Conservation (phyloP, 2,888 invertebrate species). For the Folsomia candida region DNA sequence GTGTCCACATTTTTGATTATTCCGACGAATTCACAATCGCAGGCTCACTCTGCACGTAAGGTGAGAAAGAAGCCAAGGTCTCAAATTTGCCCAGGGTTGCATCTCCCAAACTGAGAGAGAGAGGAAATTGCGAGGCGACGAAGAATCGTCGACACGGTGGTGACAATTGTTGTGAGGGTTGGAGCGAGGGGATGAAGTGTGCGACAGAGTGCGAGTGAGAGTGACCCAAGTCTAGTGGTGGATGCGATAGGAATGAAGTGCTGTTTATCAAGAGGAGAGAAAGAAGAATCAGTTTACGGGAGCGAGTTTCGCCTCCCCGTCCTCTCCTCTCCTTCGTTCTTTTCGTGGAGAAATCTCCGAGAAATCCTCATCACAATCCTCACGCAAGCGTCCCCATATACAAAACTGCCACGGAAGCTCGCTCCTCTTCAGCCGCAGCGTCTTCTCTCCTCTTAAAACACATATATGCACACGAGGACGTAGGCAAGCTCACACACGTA, state of each 20-base stretch:
- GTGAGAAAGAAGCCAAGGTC: too few species aligned
- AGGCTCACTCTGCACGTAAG: too few species aligned
- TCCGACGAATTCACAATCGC: too few species aligned
- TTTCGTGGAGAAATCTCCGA: not conserved
- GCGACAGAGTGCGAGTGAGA: not conserved
- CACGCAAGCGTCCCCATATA: constrained; percentile 12
- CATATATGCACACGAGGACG: not conserved
- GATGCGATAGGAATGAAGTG: not conserved
- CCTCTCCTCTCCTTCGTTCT: not conserved
- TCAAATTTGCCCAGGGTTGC: not conserved
- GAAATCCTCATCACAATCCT: not conserved
- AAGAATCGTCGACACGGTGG: too few species aligned
- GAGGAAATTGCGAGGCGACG: too few species aligned
- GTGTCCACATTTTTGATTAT: too few species aligned
- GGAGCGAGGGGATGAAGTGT: too few species aligned
- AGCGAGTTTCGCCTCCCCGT: not conserved
- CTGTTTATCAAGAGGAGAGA: not conserved
- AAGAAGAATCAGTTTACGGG: not conserved
- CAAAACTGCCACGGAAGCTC: not conserved
- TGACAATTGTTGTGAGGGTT: too few species aligned
- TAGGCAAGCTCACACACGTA: not conserved
- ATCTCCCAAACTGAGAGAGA: too few species aligned
- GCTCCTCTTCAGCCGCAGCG: not conserved
- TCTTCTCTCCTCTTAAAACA: not conserved
- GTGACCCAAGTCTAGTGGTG: not conserved